A percentile compares a stretch with the other conserved stretches of the same genome.
Conservation (phyloP, 2,888 invertebrate genomes). For the Argynnis bischoffii region DNA sequence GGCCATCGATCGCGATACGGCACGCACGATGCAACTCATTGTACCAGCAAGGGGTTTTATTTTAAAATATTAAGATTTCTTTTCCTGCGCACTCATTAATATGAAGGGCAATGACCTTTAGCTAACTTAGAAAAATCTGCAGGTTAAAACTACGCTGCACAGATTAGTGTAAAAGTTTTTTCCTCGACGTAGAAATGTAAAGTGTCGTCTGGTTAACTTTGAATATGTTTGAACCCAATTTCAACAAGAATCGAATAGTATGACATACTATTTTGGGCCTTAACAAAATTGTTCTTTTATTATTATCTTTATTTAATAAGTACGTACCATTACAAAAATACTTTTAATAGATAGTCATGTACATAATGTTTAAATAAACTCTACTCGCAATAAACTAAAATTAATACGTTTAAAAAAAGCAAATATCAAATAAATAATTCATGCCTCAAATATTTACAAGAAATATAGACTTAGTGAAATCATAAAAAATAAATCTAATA, state of each 20-base stretch:
- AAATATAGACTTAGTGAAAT: constrained; percentile 26
- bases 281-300: no score
- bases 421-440: constrained; percentile 9
- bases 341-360: no score
- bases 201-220: no score
- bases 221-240: no score
- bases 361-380: background rate
- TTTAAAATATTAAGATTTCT: constrained; percentile 4
- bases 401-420: background rate
- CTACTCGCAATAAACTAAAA: background rate
- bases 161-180: no score
- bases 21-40: constrained; percentile 13
- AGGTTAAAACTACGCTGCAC: background rate
- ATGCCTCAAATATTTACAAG: constrained; percentile 7
- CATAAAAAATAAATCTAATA: constrained; percentile 34
- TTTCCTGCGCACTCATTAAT: background rate
- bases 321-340: no score
- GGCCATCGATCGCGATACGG: constrained; percentile 18
- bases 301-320: no score
- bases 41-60: background rate
- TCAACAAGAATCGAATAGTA: no score
- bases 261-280: no score
- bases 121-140: background rate
- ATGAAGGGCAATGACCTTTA: background rate
- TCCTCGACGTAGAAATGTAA: no score